These are phyloP conservation scores for Triplophysa siluroides DNA, from an alignment of 2,113 vertebrate species.

Conservation along the genomic window DNA sequence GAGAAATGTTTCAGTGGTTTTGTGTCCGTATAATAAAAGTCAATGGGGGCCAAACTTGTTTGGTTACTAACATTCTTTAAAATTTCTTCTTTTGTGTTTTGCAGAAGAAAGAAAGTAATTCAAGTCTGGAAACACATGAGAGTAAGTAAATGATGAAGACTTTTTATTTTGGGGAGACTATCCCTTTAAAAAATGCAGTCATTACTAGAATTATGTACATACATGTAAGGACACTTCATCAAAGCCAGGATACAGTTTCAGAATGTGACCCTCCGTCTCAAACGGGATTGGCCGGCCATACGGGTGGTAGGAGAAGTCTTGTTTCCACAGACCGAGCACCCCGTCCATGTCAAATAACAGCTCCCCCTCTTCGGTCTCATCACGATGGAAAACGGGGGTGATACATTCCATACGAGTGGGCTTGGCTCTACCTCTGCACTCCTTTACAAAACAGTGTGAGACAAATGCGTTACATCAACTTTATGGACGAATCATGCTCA, in stretches of 20 bases:
- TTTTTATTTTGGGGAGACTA: too few species aligned
- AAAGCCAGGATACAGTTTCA: conserved; percentile 75
- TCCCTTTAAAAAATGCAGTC: neutral
- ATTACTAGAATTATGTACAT: conserved; percentile 52
- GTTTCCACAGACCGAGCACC: conserved; percentile 52
- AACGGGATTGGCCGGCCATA: conserved; percentile 69
- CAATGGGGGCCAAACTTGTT: too few species aligned
- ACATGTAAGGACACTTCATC: conserved; percentile 83
- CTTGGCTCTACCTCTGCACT: conserved; percentile 69
- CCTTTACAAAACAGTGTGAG: conserved; percentile 59
- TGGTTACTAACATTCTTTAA: too few species aligned
- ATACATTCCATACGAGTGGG: conserved; percentile 76
- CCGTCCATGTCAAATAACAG: conserved; percentile 81
- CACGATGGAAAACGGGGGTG: conserved; percentile 77
- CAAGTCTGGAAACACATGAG: too few species aligned
- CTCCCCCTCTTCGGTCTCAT: conserved; percentile 73
- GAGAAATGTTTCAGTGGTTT: too few species aligned
- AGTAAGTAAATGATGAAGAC: too few species aligned
- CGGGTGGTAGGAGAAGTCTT: conserved; percentile 75
- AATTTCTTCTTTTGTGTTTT: too few species aligned
- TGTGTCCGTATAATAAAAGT: too few species aligned
- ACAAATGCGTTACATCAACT: neutral
- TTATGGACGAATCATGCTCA: neutral
- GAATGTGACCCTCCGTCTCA: conserved; percentile 62
- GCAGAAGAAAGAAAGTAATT: too few species aligned